These are phyloP conservation scores for Metopia argyrocephala DNA, from an alignment of 2,888 invertebrate species.

Conservation along the genomic window DNA sequence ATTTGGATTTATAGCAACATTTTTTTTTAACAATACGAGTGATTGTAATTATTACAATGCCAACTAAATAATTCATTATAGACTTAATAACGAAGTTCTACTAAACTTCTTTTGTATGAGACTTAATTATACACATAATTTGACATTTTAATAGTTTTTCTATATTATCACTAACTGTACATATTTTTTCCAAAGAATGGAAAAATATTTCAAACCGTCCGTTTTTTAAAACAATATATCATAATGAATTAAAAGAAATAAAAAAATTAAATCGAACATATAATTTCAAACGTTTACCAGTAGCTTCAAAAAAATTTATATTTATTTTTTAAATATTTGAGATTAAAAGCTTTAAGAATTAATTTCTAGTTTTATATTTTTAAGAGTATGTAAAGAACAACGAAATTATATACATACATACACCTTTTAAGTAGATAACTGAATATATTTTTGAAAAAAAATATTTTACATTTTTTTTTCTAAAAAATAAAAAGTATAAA, in stretches of 20 bases:
- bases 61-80: neutral
- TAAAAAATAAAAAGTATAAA: neutral
- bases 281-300: constrained; percentile 17
- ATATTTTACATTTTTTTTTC: neutral
- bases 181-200: neutral
- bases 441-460: no score
- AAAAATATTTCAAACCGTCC: constrained; percentile 38
- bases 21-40: no score
- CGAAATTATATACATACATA: no score
- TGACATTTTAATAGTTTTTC: neutral
- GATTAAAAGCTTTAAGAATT: no score
- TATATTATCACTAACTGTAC: neutral
- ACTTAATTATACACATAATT: neutral
- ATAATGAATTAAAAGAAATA: neutral
- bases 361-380: no score
- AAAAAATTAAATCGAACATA: constrained; percentile 8
- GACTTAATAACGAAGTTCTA: no score
- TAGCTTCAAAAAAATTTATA: constrained; percentile 13
- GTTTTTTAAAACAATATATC: constrained; percentile 29
- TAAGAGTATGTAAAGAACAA: no score
- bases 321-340: constrained; percentile 8
- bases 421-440: no score
- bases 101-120: neutral
- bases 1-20: neutral
- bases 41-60: neutral